Evolutionary conservation across 2,797 vertebrate species (phyloP).

Genomic region (Pogoniulus pusillus): DNA sequence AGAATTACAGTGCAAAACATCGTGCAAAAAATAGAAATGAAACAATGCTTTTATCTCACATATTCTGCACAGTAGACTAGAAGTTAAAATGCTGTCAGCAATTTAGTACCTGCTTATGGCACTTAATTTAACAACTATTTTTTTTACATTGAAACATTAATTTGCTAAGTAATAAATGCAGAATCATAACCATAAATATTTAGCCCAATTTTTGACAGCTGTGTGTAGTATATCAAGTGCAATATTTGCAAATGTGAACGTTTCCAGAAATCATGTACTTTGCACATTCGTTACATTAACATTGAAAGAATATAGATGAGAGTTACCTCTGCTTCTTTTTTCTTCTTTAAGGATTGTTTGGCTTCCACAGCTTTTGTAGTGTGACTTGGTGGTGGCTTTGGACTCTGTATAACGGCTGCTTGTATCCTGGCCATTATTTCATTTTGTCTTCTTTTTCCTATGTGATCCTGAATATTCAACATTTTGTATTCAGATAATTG

Average conservation of each 20-base stretch:
- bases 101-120: neutral
- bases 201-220: neutral
- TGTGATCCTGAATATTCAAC: constrained; percentile 70
- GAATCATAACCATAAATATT: neutral
- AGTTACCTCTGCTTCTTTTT: constrained; percentile 85
- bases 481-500: neutral
- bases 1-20: neutral
- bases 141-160: neutral
- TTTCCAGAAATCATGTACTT: neutral
- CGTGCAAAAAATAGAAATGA: neutral
- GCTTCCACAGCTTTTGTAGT: constrained; percentile 74
- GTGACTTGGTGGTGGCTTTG: constrained; percentile 76
- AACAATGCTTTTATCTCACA: neutral
- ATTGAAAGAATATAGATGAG: neutral
- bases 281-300: neutral
- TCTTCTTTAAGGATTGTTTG: constrained; percentile 76
- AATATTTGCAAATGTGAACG: neutral
- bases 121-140: neutral
- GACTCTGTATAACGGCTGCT: constrained; percentile 77
- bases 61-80: neutral
- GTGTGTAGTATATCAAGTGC: neutral
- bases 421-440: constrained; percentile 80
- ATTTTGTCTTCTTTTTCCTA: constrained; percentile 74
- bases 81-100: neutral
- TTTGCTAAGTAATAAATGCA: neutral